A percentile compares a stretch with the other conserved stretches of the same genome.
Conservation (phyloP, 2,113 vertebrate genomes). For the Thunnus maccoyii region DNA sequence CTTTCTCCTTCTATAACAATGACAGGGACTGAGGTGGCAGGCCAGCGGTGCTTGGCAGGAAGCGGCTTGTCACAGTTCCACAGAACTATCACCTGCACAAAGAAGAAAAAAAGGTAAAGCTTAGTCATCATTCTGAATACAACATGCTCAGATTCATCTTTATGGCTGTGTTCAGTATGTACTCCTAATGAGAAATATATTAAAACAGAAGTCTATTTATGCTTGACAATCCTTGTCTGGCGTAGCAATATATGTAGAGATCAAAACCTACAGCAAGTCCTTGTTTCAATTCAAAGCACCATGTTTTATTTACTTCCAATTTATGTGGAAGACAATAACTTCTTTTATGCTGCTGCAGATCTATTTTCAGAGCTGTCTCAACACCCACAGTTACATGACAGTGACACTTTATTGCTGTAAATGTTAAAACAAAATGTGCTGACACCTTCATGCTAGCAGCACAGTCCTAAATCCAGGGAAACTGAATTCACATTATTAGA, state of each 20-base stretch:
- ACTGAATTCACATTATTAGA: neutral
- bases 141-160: neutral
- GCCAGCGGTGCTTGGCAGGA: constrained; percentile 97
- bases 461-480: neutral
- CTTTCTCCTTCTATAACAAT: constrained; percentile 94
- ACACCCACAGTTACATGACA: constrained; percentile 17
- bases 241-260: neutral
- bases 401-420: neutral
- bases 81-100: constrained; percentile 94
- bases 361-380: constrained; percentile 58
- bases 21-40: constrained; percentile 93
- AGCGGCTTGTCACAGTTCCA: constrained; percentile 99
- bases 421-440: neutral
- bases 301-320: neutral
- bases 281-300: constrained; percentile 7
- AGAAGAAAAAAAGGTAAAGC: neutral
- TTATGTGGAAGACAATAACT: constrained; percentile 25
- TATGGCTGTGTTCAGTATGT: neutral
- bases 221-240: neutral
- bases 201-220: neutral
- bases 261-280: neutral
- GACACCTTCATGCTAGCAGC: constrained; percentile 4
- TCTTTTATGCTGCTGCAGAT: constrained; percentile 12
- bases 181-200: neutral
- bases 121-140: neutral